These are phyloP conservation scores for Capreolus pygargus DNA, from an alignment of 2,113 vertebrate species.

Conservation along the genomic window DNA sequence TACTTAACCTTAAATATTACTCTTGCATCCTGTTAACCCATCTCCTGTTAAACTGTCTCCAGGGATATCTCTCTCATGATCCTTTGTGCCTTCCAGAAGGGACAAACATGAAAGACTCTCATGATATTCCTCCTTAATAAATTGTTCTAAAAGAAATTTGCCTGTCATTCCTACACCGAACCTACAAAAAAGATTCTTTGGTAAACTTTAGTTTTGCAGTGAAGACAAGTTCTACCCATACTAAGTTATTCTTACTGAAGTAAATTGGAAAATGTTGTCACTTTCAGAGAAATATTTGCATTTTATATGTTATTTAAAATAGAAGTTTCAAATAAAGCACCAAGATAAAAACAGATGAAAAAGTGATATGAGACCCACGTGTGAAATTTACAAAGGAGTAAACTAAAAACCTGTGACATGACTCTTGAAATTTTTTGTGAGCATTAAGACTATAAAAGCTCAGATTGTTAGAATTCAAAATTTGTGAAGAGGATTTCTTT, in stretches of 20 bases:
- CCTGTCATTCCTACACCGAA: neutral
- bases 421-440: neutral
- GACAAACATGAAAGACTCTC: neutral
- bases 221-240: neutral
- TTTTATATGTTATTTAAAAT: neutral
- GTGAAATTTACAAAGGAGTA: neutral
- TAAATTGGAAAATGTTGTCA: neutral
- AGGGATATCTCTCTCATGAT: neutral
- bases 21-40: neutral
- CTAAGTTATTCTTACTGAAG: neutral
- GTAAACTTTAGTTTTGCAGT: neutral
- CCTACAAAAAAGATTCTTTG: neutral
- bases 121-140: neutral
- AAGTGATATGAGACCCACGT: neutral
- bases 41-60: neutral
- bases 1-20: slow-evolving; percentile 8
- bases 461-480: neutral
- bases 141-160: neutral
- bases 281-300: neutral
- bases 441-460: neutral
- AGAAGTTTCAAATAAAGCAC: neutral
- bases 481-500: neutral
- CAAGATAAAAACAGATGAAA: neutral
- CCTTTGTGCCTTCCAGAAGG: neutral
- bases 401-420: neutral